Conservation (phyloP, 2,888 invertebrate species). For the Phengaris arion region DNA sequence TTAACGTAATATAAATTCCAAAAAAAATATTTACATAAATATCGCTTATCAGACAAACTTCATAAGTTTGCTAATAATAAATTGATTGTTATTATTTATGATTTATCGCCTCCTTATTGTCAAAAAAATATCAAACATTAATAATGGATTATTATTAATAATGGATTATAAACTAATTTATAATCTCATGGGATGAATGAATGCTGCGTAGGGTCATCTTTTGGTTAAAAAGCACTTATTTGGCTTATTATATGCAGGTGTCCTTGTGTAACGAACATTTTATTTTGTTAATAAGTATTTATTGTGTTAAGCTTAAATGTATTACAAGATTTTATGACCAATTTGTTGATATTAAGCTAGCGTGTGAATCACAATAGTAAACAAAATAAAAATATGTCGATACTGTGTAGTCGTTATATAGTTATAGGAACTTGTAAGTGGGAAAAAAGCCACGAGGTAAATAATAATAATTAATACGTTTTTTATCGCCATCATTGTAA, state of each 20-base stretch:
- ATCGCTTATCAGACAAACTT: not conserved
- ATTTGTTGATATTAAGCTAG: not conserved
- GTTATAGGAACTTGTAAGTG: too few relatives aligned
- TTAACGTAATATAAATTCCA: not conserved
- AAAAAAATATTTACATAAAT: too few relatives aligned
- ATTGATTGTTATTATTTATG: not conserved
- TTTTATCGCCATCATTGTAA: too few relatives aligned
- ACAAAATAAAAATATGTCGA: not conserved
- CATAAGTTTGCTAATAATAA: not conserved
- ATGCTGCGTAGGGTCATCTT: conserved; percentile 1
- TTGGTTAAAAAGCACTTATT: not conserved
- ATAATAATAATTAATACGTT: too few relatives aligned
- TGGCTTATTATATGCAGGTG: not conserved
- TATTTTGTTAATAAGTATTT: not conserved
- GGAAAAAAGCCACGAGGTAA: too few relatives aligned
- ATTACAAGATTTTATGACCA: not conserved
- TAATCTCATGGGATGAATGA: not conserved
- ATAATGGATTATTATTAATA: not conserved
- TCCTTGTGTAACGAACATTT: not conserved
- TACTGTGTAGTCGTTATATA: too few relatives aligned
- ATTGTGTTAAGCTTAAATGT: not conserved
- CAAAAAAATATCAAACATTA: too few relatives aligned
- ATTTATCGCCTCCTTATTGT: not conserved
- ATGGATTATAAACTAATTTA: not conserved
- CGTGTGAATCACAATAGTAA: not conserved